Evolutionary conservation across 1,140 invertebrate species (phyloP).

Genomic region (Limonius californicus): DNA sequence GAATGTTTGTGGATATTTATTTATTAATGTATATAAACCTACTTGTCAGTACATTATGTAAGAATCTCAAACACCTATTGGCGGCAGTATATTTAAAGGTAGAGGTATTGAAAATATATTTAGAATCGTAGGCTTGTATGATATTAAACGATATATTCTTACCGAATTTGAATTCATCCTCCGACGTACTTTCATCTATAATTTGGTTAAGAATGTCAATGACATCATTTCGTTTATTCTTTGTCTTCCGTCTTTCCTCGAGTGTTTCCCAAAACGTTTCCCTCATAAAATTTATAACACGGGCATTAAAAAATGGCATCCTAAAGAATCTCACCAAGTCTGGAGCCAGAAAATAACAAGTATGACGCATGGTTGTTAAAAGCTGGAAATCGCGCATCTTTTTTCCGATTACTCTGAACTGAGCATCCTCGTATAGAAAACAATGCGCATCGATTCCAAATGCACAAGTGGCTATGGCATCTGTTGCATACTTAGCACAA

Average conservation of each 20-base stretch:
- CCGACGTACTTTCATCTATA: slow-evolving; percentile 19
- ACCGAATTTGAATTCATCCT: slow-evolving; percentile 32
- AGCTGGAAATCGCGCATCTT: slow-evolving; percentile 17
- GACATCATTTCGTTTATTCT: slow-evolving; percentile 49
- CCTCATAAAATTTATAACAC: slow-evolving; percentile 30
- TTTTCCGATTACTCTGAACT: slow-evolving; percentile 16
- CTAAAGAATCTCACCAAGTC: slow-evolving; percentile 26
- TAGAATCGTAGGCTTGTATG: no score
- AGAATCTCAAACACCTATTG: no score
- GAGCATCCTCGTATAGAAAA: slow-evolving; percentile 21
- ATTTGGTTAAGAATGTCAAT: slow-evolving; percentile 54
- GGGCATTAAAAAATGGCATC: slow-evolving; percentile 28
- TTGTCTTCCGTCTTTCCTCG: slow-evolving; percentile 34
- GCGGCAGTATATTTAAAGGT: no score
- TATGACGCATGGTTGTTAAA: slow-evolving; percentile 1
- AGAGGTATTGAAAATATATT: no score
- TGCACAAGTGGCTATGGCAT: slow-evolving; percentile 57
- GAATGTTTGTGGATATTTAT: no score
- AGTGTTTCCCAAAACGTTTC: slow-evolving; percentile 33
- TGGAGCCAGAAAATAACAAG: slow-evolving; percentile 29
- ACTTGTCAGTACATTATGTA: no score
- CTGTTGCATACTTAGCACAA: slow-evolving; percentile 53
- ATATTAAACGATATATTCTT: no score
- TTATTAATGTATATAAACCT: no score
- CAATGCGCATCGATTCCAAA: slow-evolving; percentile 52